Conservation (phyloP, 2,888 invertebrate species). For the Electrophaes corylata region DNA sequence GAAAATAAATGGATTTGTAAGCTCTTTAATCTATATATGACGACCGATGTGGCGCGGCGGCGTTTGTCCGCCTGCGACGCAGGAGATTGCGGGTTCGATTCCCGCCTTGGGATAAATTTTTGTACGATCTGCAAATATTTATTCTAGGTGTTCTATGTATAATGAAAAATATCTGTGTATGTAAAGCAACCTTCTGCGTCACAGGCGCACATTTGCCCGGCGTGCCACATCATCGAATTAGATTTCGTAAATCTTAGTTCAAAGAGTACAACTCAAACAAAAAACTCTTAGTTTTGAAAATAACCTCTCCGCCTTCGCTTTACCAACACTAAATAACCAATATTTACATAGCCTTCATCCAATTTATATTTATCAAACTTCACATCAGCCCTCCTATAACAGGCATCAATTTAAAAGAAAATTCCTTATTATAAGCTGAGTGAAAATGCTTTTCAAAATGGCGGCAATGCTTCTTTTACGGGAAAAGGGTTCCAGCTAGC, state of each 20-base stretch:
- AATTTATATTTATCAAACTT: constrained; percentile 37
- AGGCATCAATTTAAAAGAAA: constrained; percentile 68
- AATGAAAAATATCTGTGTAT: too few species aligned
- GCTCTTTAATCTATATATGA: too few species aligned
- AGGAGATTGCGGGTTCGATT: too few species aligned
- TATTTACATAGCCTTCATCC: constrained; percentile 17
- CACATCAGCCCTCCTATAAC: constrained; percentile 47
- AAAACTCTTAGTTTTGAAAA: neutral
- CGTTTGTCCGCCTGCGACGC: too few species aligned
- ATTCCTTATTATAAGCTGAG: constrained; percentile 58
- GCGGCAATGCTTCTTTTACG: constrained; percentile 58
- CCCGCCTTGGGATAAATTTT: too few species aligned
- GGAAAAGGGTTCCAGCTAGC: constrained; percentile 66
- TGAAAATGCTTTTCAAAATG: constrained; percentile 70
- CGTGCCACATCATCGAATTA: neutral
- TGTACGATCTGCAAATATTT: too few species aligned
- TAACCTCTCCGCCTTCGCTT: neutral
- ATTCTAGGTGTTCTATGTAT: too few species aligned
- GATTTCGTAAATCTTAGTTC: neutral
- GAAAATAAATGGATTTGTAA: too few species aligned
- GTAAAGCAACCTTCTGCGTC: too few species aligned
- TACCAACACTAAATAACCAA: constrained; percentile 4
- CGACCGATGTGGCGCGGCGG: too few species aligned
- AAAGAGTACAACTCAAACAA: neutral
- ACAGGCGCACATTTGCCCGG: too few species aligned